Evolutionary conservation across 2,797 vertebrate genomes (phyloP).

Genomic region (Peromyscus aztecus): DNA sequence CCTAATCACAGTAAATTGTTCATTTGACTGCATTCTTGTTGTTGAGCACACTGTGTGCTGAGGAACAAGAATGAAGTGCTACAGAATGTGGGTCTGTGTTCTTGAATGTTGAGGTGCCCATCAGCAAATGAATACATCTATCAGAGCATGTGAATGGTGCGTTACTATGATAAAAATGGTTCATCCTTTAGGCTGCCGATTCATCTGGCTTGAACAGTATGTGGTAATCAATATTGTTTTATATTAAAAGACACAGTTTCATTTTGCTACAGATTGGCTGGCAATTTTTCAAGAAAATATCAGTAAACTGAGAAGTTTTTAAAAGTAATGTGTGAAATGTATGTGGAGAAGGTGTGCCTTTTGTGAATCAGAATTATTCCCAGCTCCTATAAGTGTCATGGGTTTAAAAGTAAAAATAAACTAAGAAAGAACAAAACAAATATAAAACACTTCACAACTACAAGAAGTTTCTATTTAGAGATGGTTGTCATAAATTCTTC

Average conservation of each 20-base stretch:
- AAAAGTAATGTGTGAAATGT: constrained; percentile 44
- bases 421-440: constrained; percentile 12
- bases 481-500: not conserved
- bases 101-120: constrained; percentile 65
- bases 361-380: constrained; percentile 44
- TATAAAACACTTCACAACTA: not conserved
- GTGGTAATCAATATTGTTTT: constrained; percentile 80
- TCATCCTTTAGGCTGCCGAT: constrained; percentile 75
- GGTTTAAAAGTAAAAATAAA: not conserved
- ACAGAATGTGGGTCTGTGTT: constrained; percentile 60
- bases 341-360: constrained; percentile 21
- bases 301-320: constrained; percentile 65
- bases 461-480: constrained; percentile 45
- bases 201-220: constrained; percentile 76
- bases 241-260: constrained; percentile 76
- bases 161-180: constrained; percentile 71
- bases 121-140: constrained; percentile 82
- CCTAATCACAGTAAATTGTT: constrained; percentile 82
- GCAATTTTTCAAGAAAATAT: constrained; percentile 65
- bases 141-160: constrained; percentile 73
- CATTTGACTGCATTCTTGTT: constrained; percentile 81
- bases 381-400: not conserved
- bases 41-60: constrained; percentile 62
- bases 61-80: constrained; percentile 75
- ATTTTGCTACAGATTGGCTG: constrained; percentile 69